Conservation (phyloP, 2,797 vertebrate species). For the Neopelma chrysocephalum region DNA sequence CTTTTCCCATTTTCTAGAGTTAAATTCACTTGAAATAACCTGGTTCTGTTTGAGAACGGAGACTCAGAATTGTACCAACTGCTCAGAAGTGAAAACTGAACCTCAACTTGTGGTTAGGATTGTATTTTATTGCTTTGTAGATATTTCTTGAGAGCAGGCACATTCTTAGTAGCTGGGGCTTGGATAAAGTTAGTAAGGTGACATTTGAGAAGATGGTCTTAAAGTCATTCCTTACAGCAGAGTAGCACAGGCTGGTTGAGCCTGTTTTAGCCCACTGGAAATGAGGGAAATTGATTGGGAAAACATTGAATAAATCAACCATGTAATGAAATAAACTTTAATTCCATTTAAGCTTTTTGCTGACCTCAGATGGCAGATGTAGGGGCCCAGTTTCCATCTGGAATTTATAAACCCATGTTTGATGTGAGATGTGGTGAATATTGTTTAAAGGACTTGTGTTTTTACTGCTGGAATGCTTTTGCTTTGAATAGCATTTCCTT, state of each 20-base stretch:
- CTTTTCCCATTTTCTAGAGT: neutral
- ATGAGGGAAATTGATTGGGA: conserved; percentile 19
- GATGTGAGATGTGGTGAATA: conserved; percentile 7
- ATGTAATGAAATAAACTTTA: neutral
- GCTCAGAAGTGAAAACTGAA: neutral
- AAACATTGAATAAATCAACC: conserved; percentile 32
- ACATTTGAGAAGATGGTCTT: conserved; percentile 14
- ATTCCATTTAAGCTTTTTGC: conserved; percentile 10
- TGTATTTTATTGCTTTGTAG: conserved; percentile 15
- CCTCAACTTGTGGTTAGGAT: neutral
- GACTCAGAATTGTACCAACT: fast-evolving
- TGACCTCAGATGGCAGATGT: neutral
- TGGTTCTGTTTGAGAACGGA: neutral
- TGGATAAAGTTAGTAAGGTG: conserved; percentile 39
- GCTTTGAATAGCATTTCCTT: conserved; percentile 43
- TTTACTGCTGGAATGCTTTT: conserved; percentile 41
- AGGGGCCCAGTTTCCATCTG: neutral
- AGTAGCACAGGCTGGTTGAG: neutral
- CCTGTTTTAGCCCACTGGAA: conserved; percentile 7
- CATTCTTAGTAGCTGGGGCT: neutral
- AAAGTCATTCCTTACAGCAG: neutral
- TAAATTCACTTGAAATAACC: neutral
- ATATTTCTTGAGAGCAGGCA: neutral
- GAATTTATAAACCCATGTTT: neutral
- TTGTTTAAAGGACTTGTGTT: neutral